Conservation (phyloP, 2,888 invertebrate genomes). For the Sarcophaga rosellei region DNA sequence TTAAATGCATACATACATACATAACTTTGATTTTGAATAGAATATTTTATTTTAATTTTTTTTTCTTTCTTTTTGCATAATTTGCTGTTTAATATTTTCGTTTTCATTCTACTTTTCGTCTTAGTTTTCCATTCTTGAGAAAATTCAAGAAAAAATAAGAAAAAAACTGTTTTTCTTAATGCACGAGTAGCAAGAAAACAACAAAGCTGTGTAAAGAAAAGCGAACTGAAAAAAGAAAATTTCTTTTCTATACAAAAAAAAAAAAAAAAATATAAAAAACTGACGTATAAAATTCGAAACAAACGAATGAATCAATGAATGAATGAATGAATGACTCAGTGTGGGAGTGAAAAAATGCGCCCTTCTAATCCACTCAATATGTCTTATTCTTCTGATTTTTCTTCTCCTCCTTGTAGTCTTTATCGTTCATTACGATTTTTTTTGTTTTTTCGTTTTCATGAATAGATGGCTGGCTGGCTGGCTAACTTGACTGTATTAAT, state of each 20-base stretch:
- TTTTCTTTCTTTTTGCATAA: constrained; percentile 61
- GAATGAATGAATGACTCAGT: constrained; percentile 36
- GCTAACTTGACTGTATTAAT: constrained; percentile 32
- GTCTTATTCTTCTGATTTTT: background rate
- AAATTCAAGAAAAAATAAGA: background rate
- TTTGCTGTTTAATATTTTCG: constrained; percentile 11
- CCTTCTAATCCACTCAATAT: constrained; percentile 68
- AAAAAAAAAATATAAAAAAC: constrained; percentile 35
- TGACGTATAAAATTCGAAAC: constrained; percentile 52
- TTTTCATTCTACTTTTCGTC: background rate
- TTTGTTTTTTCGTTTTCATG: constrained; percentile 11
- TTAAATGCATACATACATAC: too few species aligned
- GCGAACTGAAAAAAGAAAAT: constrained; percentile 24
- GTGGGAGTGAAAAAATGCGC: constrained; percentile 24
- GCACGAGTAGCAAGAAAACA: constrained; percentile 39
- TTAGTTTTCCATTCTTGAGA: constrained; percentile 13
- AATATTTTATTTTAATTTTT: background rate
- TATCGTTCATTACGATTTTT: background rate
- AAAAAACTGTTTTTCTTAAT: constrained; percentile 40
- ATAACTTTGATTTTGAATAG: too few species aligned
- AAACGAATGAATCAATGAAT: constrained; percentile 58
- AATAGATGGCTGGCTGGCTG: constrained; percentile 3
- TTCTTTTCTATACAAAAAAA: constrained; percentile 7
- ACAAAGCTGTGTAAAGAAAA: constrained; percentile 51
- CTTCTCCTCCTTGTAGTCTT: too few species aligned